Evolutionary conservation across 2,113 vertebrate genomes (phyloP), one percentile per base, ranked within the genome.

Genomic region (Myiopsitta monachus): DNA sequence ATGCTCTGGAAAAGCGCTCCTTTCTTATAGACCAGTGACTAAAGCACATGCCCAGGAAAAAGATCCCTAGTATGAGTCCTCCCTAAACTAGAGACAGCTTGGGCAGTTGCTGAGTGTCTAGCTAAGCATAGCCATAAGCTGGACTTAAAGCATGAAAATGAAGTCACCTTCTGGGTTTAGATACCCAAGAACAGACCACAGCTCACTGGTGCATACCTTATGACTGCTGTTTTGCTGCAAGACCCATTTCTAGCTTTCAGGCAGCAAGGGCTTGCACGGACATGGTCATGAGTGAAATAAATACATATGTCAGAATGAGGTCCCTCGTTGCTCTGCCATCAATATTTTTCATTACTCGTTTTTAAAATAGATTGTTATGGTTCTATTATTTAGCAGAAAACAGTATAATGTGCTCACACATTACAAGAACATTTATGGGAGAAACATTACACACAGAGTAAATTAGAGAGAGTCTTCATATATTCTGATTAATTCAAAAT

Each of bases 401-500:
- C 46, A 85, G 83, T 36, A 77, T 95, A 95, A 96, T 96, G 94
- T 91, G 93, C 16, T 97, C 92, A 74, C 91, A 91, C 54, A 95
- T 96, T 94, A 94, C 90, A 90, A 88, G 92, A 95, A 94, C 92
- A 61, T 95, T 97, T 96, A 92, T 77, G 92, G 91, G 90, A 91
- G 85, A 90, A 68, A 79, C 84, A 92, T 94, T 94, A 95, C 30
- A 67, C 59, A 1, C 18, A 9, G 83, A 92, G 87, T 83, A 94
- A 94, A 95, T 95, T 96, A 94, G 91, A 91, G 88, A 91, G 81
- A 80, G 77, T 92, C 91, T 93, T 94, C 92, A 57, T 70, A 83
- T 81, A 87, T 92, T 96, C 85, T 92, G 93, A 97, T 97, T 97
- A 96, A 97, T 97, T 96, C 70, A 78, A 90, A 96, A 93, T 44